Conservation (phyloP, 2,797 vertebrate species). For the Alosa sapidissima region DNA sequence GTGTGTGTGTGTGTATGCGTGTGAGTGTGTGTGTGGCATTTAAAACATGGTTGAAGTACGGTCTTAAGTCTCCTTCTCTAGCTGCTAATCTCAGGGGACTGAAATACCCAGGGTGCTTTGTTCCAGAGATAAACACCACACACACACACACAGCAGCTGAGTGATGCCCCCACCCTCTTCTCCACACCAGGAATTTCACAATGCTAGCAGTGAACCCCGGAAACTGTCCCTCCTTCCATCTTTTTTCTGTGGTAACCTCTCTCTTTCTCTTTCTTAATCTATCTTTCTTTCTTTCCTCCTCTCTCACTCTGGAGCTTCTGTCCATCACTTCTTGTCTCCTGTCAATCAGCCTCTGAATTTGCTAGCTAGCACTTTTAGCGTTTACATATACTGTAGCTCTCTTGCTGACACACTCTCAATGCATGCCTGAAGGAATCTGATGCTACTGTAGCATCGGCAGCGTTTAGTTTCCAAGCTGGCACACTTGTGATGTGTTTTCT, state of each 20-base stretch:
- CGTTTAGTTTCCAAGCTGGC: too few species aligned
- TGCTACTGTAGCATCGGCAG: background rate
- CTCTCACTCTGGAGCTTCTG: slow-evolving; percentile 35
- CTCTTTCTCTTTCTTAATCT: background rate
- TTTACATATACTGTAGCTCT: too few species aligned
- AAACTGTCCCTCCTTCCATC: background rate
- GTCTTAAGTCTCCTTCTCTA: background rate
- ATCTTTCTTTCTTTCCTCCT: background rate
- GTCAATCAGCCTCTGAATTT: slow-evolving; percentile 30
- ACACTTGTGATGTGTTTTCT: background rate
- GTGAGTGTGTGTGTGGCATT: slow-evolving; percentile 19
- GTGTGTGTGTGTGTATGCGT: slow-evolving; percentile 24
- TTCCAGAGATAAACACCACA: slow-evolving; percentile 33
- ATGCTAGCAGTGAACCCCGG: too few species aligned
- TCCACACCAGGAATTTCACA: too few species aligned
- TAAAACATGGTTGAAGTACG: background rate
- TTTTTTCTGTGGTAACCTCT: background rate
- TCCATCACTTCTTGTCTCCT: slow-evolving; percentile 23
- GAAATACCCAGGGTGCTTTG: slow-evolving; percentile 31
- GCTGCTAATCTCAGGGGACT: slow-evolving; percentile 32
- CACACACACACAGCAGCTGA: slow-evolving; percentile 25
- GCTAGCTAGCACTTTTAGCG: too few species aligned
- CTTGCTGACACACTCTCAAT: too few species aligned
- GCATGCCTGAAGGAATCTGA: background rate
- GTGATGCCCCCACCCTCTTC: background rate